A percentile compares a stretch with the other conserved stretches of the same genome.
These are phyloP conservation scores for Amblyopsis hoosieri DNA, from an alignment of 2,797 vertebrate genomes.

Conservation along the genomic window DNA sequence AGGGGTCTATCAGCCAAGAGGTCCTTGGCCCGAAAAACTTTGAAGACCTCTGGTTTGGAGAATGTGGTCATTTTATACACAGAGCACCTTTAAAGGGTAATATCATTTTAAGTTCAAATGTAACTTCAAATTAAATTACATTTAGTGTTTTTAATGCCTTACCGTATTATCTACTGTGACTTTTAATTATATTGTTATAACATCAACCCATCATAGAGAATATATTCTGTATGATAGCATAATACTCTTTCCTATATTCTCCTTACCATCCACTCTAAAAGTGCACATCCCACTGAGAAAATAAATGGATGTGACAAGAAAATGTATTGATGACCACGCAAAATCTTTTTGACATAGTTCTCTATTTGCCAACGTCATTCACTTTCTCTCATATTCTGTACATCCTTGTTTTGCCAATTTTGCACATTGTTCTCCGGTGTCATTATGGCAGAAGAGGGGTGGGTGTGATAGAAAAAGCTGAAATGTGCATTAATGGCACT, in stretches of 20 bases:
- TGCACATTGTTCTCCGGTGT: constrained; percentile 31
- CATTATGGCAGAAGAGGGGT: constrained; percentile 33
- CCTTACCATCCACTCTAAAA: constrained; percentile 15
- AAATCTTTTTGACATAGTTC: constrained; percentile 2
- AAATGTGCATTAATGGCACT: not conserved
- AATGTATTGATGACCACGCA: constrained; percentile 6
- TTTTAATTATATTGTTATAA: too few relatives aligned
- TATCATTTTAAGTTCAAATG: too few relatives aligned
- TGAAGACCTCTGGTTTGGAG: too few relatives aligned
- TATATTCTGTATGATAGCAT: constrained; percentile 9
- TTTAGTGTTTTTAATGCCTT: too few relatives aligned
- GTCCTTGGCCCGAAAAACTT: too few relatives aligned
- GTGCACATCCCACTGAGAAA: constrained; percentile 15
- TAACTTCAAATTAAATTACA: too few relatives aligned
- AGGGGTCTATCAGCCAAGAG: too few relatives aligned
- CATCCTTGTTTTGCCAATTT: constrained; percentile 23
- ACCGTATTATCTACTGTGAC: too few relatives aligned
- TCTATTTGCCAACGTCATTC: constrained; percentile 10
- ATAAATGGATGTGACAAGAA: not conserved
- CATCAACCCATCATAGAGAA: too few relatives aligned
- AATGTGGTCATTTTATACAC: too few relatives aligned
- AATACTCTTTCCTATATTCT: not conserved
- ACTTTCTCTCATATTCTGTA: constrained; percentile 17
- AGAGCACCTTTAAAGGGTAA: too few relatives aligned
- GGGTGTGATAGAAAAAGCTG: constrained; percentile 31